Conservation (phyloP, 1,140 invertebrate species). For the Nebria ingens region DNA sequence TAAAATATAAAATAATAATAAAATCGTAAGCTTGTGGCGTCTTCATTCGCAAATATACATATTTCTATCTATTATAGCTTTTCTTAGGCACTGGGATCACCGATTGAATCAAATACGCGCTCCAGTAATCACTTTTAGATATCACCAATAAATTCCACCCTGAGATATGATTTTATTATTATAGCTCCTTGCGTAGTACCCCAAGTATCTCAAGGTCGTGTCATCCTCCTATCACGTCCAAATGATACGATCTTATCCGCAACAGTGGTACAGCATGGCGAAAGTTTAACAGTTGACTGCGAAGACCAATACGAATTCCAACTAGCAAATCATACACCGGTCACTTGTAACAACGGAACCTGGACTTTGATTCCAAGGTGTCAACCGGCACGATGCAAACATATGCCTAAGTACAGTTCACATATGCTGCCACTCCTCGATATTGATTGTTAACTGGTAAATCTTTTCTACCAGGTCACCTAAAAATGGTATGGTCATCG, state of each 20-base stretch:
- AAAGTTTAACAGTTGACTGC: slow-evolving; percentile 75
- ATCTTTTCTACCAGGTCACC: slow-evolving; percentile 39
- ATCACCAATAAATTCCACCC: not conserved
- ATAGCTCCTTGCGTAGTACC: slow-evolving; percentile 83
- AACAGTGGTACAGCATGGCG: slow-evolving; percentile 72
- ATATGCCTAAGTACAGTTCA: slow-evolving; percentile 54
- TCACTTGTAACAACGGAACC: slow-evolving; percentile 88
- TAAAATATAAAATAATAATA: too few relatives aligned
- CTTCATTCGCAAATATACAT: too few relatives aligned
- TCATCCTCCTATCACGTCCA: slow-evolving; percentile 45
- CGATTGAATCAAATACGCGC: not conserved
- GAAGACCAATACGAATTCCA: slow-evolving; percentile 76
- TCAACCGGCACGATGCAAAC: slow-evolving; percentile 60
- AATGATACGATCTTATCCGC: slow-evolving; percentile 43
- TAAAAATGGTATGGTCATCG: slow-evolving; percentile 88
- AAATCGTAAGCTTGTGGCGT: too few relatives aligned
- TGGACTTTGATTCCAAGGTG: slow-evolving; percentile 80
- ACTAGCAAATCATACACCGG: slow-evolving; percentile 56
- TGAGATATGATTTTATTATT: not conserved
- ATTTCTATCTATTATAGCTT: too few relatives aligned
- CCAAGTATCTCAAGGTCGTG: slow-evolving; percentile 69
- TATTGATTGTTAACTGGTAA: not conserved
- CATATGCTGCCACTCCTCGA: not conserved
- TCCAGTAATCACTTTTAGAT: not conserved
- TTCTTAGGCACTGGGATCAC: too few relatives aligned